Evolutionary conservation across 2,888 invertebrate genomes (phyloP), one percentile per base, ranked within the genome.

Genomic region (Phalangium opilio): DNA sequence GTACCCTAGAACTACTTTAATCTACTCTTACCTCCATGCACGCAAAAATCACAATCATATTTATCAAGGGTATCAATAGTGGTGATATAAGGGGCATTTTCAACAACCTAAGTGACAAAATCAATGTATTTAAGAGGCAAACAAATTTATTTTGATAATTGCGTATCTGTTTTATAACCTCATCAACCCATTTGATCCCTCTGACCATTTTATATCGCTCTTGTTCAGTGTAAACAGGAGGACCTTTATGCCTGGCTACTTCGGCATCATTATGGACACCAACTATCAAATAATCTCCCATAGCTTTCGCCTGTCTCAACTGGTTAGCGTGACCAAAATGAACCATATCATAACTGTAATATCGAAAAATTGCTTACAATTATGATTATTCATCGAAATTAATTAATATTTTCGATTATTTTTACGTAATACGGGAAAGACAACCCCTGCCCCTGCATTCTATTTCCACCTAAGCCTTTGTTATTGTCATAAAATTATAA

Each of bases 241-340:
- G 96, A 1, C 96, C 96, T 70, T 98, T 98, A 67, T 98, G 91
- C 64, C 85, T 84, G 1, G 83, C 73, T 49, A 98, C 95, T 69
- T 96, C 95, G 62, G 79, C 89, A 70, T 96, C 96, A 14, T 85
- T 93, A 67, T 98, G 96, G 17, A 98, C 83, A 50, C 96, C 96
- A 35, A 96, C 96, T 54, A 95, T 82, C 56, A 96, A 71, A 60
- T 83, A 81, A 70, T 87, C 83, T 11, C 98, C 98, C 63, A 96
- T 75, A 35, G 90, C 85, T 70, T 96, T 98, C 19, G 95, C 96
- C 74, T 73, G 90, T 59, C 98, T 75, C 48, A 98, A 70, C 2
- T 95, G 93, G 72, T 98, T 98, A 11, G 98, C 96, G 70, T 98
- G 98, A 0, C 98, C 98, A 69, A 95, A 98, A 70, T 98, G 98